A percentile compares a stretch with the other conserved stretches of the same genome.
phyloP scores from a whole-genome alignment of 2,888 invertebrate species.

The Abrostola triplasia region DNA sequence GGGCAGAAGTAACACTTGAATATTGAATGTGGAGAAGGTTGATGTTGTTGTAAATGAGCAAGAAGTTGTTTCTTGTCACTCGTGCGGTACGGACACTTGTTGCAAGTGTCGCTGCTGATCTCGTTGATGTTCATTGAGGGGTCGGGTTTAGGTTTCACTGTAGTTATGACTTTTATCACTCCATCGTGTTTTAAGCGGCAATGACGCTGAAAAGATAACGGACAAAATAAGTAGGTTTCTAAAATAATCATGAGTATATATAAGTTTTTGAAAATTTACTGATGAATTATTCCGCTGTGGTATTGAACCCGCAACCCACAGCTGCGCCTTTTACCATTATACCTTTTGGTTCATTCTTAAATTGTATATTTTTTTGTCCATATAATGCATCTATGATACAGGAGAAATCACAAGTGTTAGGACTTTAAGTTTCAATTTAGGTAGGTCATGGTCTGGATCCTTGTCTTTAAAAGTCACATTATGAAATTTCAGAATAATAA shows the following conservation, averaged over 20 bases:
- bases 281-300: too few relatives aligned
- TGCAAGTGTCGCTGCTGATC: slow-evolving; percentile 84
- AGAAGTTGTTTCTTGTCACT: slow-evolving; percentile 88
- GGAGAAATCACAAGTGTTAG: too few relatives aligned
- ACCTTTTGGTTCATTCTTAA: too few relatives aligned
- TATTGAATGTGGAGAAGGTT: slow-evolving; percentile 90
- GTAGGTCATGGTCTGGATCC: neutral
- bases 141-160: slow-evolving; percentile 83
- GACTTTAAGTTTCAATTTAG: neutral
- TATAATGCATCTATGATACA: too few relatives aligned
- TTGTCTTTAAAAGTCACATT: neutral
- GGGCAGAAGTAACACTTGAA: slow-evolving; percentile 95
- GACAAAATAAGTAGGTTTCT: slow-evolving; percentile 9
- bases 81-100: slow-evolving; percentile 92
- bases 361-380: neutral
- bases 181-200: slow-evolving; percentile 94
- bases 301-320: too few relatives aligned
- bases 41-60: slow-evolving; percentile 91
- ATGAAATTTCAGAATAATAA: too few relatives aligned
- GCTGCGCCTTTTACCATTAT: too few relatives aligned
- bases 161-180: slow-evolving; percentile 90
- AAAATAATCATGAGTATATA: too few relatives aligned
- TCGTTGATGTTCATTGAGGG: slow-evolving; percentile 69
- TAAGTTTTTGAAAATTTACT: too few relatives aligned
- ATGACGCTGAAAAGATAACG: slow-evolving; percentile 89